These are phyloP conservation scores for Zaprionus davidi DNA, from an alignment of 1,140 invertebrate species.

Conservation along the genomic window DNA sequence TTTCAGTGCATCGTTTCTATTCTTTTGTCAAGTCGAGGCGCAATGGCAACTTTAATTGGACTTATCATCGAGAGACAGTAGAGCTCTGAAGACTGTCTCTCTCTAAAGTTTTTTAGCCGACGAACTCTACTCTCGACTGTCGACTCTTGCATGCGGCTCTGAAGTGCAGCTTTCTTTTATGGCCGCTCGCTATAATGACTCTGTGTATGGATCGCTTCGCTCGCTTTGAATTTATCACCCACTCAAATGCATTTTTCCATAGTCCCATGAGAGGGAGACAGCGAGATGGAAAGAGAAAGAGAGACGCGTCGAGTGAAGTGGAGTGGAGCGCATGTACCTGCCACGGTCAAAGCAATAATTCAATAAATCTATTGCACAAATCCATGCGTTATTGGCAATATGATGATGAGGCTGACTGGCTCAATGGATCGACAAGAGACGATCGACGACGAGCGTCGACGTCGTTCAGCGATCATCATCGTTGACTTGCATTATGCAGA, in stretches of 20 bases:
- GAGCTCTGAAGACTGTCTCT: conserved; percentile 7
- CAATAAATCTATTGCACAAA: conserved; percentile 83
- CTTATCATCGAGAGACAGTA: conserved; percentile 67
- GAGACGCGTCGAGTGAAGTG: conserved; percentile 42
- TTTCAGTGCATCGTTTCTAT: not conserved
- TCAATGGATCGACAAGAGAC: conserved; percentile 49
- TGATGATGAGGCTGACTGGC: conserved; percentile 74
- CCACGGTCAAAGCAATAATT: conserved; percentile 83
- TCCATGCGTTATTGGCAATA: conserved; percentile 81
- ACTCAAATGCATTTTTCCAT: conserved; percentile 78
- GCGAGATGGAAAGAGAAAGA: conserved; percentile 11
- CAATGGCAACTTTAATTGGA: conserved; percentile 79
- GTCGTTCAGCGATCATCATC: conserved; percentile 10
- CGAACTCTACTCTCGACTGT: not conserved
- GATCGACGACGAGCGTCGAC: conserved; percentile 42
- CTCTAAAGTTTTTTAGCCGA: not conserved
- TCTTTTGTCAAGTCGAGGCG: conserved; percentile 9
- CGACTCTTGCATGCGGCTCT: not conserved
- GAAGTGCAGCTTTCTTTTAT: conserved; percentile 76
- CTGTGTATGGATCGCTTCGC: conserved; percentile 41
- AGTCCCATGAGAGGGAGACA: conserved; percentile 17
- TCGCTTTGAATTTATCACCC: conserved; percentile 80
- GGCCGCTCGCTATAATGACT: conserved; percentile 69
- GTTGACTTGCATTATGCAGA: conserved; percentile 60
- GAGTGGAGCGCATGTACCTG: conserved; percentile 79